A percentile compares a stretch with the other conserved stretches of the same genome.
phyloP scores from a whole-genome alignment of 2,113 vertebrate genomes.

The Urocynchramus pylzowi region DNA sequence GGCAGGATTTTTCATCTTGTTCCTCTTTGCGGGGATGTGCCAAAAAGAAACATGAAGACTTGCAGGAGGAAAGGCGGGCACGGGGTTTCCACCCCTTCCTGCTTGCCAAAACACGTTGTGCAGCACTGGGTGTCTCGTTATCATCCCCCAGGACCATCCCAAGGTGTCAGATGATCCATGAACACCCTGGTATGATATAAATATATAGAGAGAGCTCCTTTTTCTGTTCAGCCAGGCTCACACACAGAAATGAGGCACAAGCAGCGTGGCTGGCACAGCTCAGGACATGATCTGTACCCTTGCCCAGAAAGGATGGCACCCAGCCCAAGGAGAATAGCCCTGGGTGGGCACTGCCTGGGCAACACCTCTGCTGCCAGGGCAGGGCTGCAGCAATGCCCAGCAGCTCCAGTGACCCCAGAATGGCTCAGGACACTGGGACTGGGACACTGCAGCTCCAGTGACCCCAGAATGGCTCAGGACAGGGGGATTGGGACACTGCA shows the following conservation, averaged over 20 bases:
- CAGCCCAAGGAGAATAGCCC: not conserved
- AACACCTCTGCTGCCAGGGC: not conserved
- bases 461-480: not conserved
- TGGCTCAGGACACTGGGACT: not conserved
- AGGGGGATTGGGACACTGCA: not conserved
- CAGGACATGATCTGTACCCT: not conserved
- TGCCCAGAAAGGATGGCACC: slow-evolving; percentile 36
- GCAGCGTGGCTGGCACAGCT: slow-evolving; percentile 6
- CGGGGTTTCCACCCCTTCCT: not conserved
- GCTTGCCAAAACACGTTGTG: slow-evolving; percentile 19
- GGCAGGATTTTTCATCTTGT: slow-evolving; percentile 16
- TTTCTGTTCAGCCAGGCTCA: not conserved
- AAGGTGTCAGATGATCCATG: not conserved
- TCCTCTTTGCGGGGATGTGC: not conserved
- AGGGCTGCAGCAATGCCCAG: not conserved
- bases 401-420: not conserved
- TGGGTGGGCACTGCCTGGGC: slow-evolving; percentile 30
- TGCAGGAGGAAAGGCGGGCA: not conserved
- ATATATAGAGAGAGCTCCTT: not conserved
- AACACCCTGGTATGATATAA: not conserved
- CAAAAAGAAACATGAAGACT: slow-evolving; percentile 15
- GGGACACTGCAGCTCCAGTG: not conserved
- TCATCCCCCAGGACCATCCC: slow-evolving; percentile 7
- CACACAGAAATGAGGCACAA: not conserved
- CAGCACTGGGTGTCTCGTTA: not conserved